Percentiles rank a stretch among this genome's conserved stretches.
These are phyloP conservation scores for Hedya salicella DNA, from an alignment of 2,888 invertebrate genomes.

Conservation along the genomic window DNA sequence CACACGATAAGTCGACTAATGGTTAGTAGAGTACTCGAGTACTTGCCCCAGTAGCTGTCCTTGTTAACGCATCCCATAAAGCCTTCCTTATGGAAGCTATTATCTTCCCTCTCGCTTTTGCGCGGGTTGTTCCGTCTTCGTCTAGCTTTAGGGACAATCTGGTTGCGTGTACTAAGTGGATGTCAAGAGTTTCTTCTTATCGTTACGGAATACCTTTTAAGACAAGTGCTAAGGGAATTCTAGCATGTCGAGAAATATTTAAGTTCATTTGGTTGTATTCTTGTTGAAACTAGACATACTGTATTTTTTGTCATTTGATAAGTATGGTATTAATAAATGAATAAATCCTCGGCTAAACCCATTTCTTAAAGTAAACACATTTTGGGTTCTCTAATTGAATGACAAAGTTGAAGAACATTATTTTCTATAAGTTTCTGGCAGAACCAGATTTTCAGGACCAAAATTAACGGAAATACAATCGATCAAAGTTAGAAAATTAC, in stretches of 20 bases:
- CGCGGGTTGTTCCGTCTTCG: background rate
- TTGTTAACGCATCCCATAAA: conserved; percentile 35
- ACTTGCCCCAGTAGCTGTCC: conserved; percentile 19
- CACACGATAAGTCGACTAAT: conserved; percentile 25
- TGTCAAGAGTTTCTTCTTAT: conserved; percentile 10
- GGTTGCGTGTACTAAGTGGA: conserved; percentile 4
- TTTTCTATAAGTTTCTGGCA: too few species aligned
- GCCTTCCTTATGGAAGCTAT: conserved; percentile 28
- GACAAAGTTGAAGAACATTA: too few species aligned
- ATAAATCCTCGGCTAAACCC: too few species aligned
- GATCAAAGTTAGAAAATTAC: too few species aligned
- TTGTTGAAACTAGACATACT: too few species aligned
- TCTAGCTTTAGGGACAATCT: conserved; percentile 6
- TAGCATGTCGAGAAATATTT: background rate
- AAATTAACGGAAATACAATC: too few species aligned
- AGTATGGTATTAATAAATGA: too few species aligned
- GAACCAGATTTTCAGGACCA: too few species aligned
- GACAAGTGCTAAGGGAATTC: conserved; percentile 1
- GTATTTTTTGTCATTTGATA: too few species aligned
- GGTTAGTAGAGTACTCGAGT: conserved; percentile 1
- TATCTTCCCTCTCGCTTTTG: background rate
- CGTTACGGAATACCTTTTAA: conserved; percentile 22
- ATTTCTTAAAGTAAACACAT: too few species aligned
- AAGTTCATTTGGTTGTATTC: too few species aligned
- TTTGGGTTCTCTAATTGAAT: too few species aligned